Conservation (phyloP, 2,797 vertebrate species). For the Lateolabrax maculatus region DNA sequence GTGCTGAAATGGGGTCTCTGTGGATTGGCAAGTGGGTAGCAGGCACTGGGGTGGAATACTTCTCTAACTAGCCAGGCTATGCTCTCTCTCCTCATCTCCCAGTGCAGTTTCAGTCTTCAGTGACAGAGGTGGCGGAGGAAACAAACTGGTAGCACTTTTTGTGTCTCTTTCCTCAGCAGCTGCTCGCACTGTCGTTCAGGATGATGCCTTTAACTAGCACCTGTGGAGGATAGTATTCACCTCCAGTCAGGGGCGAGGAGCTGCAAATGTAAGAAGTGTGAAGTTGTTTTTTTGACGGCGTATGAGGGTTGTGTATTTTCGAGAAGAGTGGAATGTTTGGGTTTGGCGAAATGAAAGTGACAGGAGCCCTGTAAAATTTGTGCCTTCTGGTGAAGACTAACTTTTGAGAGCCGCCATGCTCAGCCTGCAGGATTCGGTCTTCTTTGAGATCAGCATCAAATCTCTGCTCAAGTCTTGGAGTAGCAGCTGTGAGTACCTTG, state of each 20-base stretch:
- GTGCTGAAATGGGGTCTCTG: constrained; percentile 52
- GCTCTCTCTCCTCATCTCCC: constrained; percentile 43
- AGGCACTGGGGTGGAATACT: constrained; percentile 63
- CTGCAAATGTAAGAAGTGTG: constrained; percentile 15
- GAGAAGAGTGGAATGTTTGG: constrained; percentile 45
- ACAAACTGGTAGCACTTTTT: constrained; percentile 39
- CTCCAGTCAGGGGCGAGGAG: constrained; percentile 43
- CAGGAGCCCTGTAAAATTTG: constrained; percentile 45
- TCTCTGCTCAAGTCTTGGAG: constrained; percentile 98
- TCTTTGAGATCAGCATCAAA: constrained; percentile 99
- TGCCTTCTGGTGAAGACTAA: constrained; percentile 68
- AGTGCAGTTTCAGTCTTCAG: constrained; percentile 32
- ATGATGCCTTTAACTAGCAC: constrained; percentile 62
- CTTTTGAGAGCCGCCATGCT: constrained; percentile 88
- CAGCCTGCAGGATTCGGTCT: constrained; percentile 97
- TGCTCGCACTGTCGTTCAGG: constrained; percentile 36
- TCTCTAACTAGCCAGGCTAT: constrained; percentile 63
- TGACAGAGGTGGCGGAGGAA: constrained; percentile 48
- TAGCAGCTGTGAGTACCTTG: constrained; percentile 92
- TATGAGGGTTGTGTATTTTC: constrained; percentile 30
- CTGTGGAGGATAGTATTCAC: constrained; percentile 66
- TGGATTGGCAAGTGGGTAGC: constrained; percentile 74
- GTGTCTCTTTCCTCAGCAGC: constrained; percentile 27
- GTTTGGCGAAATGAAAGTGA: constrained; percentile 47
- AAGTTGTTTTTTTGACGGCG: neutral